Conservation (phyloP, 2,113 vertebrate species). For the Synchiropus splendidus region DNA sequence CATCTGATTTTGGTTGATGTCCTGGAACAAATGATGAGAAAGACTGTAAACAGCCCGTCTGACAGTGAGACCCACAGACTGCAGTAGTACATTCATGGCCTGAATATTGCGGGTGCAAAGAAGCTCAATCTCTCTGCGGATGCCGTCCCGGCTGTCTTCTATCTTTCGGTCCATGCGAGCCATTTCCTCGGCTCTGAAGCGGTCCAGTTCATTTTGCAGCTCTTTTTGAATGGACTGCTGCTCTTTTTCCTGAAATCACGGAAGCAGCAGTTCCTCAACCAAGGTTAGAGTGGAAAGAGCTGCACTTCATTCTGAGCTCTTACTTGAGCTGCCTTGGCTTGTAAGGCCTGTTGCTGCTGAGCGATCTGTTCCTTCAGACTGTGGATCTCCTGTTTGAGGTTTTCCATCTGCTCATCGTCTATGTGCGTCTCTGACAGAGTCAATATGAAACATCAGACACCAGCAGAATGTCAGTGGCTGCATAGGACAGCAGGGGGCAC, state of each 20-base stretch:
- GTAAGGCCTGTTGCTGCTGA: constrained; percentile 68
- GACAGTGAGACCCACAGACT: no score
- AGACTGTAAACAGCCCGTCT: no score
- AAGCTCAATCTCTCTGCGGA: constrained; percentile 80
- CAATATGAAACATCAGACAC: not conserved
- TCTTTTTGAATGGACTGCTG: constrained; percentile 77
- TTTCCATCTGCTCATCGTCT: constrained; percentile 74
- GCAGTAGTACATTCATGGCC: constrained; percentile 29
- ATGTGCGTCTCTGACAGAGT: constrained; percentile 44
- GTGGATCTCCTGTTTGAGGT: constrained; percentile 75
- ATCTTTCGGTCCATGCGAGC: constrained; percentile 74
- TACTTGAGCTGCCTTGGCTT: constrained; percentile 72
- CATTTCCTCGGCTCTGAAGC: constrained; percentile 83
- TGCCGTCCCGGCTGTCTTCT: constrained; percentile 81
- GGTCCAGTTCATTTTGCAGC: constrained; percentile 72
- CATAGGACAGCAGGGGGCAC: not conserved
- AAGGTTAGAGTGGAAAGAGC: not conserved
- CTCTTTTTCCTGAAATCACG: constrained; percentile 71
- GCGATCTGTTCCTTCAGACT: constrained; percentile 75
- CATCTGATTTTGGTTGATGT: constrained; percentile 38
- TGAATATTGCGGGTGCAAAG: constrained; percentile 71
- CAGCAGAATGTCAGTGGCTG: not conserved
- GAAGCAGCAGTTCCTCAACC: not conserved
- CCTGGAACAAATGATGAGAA: constrained; percentile 14
- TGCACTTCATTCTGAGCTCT: not conserved